Percentiles rank a stretch among this genome's conserved stretches.
phyloP scores from a whole-genome alignment of 2,888 invertebrate species.

The Orthosia gracilis region DNA sequence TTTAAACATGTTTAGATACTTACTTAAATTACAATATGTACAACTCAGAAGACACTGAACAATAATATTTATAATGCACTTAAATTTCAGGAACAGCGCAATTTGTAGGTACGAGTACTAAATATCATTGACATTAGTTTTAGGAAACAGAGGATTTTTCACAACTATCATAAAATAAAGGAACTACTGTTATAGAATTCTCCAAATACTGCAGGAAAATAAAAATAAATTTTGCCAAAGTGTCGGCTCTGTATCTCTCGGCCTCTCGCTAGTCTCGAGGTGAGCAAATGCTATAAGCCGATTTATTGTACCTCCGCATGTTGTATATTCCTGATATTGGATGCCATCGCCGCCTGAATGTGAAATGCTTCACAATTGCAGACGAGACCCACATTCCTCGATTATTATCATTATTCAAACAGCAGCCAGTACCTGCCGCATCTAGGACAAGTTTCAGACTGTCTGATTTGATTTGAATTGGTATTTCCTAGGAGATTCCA shows the following conservation, averaged over 20 bases:
- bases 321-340: conserved; percentile 49
- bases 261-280: conserved; percentile 14
- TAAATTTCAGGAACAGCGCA: not conserved
- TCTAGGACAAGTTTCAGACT: conserved; percentile 29
- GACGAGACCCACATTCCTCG: conserved; percentile 21
- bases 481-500: conserved; percentile 53
- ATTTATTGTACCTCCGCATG: conserved; percentile 57
- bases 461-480: conserved; percentile 47
- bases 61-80: too few relatives aligned
- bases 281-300: conserved; percentile 48
- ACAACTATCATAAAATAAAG: not conserved
- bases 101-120: too few relatives aligned
- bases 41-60: not conserved
- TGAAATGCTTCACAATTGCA: conserved; percentile 52
- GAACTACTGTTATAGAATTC: not conserved
- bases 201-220: too few relatives aligned
- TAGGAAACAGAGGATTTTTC: not conserved
- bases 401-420: conserved; percentile 26
- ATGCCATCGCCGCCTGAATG: conserved; percentile 50
- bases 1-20: not conserved
- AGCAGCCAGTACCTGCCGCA: not conserved
- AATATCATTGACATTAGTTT: not conserved
- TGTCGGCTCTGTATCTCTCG: conserved; percentile 38
- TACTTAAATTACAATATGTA: too few relatives aligned
- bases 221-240: not conserved